Evolutionary conservation across 2,797 vertebrate species (phyloP).

Genomic region (Liasis olivaceus): DNA sequence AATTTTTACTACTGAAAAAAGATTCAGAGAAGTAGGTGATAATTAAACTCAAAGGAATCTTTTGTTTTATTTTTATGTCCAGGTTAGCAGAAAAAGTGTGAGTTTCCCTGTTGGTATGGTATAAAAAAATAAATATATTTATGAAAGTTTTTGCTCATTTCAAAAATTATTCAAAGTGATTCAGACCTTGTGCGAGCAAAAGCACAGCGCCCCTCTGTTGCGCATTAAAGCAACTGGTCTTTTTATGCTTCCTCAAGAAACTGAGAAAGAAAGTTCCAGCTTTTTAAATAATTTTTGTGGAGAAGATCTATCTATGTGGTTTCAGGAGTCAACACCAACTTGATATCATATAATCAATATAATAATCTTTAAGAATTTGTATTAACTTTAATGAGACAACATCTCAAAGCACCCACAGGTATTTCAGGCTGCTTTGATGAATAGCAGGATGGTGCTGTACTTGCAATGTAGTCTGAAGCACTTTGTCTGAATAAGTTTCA

Average conservation of each 20-base stretch:
- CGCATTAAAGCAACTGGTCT: background rate
- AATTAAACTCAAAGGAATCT: background rate
- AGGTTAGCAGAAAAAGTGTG: background rate
- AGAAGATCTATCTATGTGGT: background rate
- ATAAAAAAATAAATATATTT: background rate
- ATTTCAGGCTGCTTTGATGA: background rate
- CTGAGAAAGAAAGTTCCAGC: background rate
- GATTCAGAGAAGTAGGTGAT: background rate
- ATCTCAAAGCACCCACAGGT: background rate
- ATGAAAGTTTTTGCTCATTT: background rate
- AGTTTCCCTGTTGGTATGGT: background rate
- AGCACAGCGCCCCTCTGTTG: background rate
- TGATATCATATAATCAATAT: background rate
- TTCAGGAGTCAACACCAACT: background rate
- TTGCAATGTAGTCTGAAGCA: background rate
- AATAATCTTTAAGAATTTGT: background rate
- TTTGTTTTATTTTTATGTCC: background rate
- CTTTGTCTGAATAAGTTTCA: background rate
- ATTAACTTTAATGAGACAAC: background rate
- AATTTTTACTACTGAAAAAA: slow-evolving; percentile 45
- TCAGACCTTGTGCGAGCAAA: background rate
- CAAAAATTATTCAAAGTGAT: background rate
- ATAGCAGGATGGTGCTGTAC: background rate
- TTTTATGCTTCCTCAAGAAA: background rate
- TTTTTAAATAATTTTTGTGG: background rate